Percentiles rank a stretch among this genome's conserved stretches.
phyloP scores from a whole-genome alignment of 1,140 invertebrate species.

The Nymphalis io region DNA sequence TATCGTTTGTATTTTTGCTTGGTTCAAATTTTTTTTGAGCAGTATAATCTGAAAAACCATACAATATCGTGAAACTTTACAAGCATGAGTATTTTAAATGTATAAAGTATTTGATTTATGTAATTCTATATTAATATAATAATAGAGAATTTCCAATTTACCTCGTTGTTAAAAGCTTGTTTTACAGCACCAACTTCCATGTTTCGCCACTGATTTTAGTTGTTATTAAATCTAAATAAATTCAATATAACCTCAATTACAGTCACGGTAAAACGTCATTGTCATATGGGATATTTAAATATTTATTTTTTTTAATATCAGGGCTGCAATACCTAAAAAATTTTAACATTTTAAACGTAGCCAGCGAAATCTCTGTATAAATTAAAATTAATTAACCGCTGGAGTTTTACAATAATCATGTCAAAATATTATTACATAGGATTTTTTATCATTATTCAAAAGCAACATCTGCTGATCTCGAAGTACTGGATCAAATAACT shows the following conservation, averaged over 20 bases:
- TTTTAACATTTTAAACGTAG: no score
- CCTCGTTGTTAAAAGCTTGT: slow-evolving; percentile 75
- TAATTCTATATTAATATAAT: background rate
- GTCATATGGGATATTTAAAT: background rate
- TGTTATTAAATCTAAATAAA: background rate
- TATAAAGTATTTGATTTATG: background rate
- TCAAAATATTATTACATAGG: no score
- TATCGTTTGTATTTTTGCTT: slow-evolving; percentile 69
- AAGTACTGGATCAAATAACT: no score
- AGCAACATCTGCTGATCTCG: no score
- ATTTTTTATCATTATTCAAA: no score
- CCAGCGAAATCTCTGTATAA: no score
- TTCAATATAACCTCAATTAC: slow-evolving; percentile 12
- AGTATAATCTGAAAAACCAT: slow-evolving; percentile 60
- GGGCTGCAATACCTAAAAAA: no score
- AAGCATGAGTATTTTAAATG: background rate
- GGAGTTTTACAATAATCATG: no score
- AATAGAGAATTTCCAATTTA: slow-evolving; percentile 35
- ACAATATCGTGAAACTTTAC: background rate
- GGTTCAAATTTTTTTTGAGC: slow-evolving; percentile 68
- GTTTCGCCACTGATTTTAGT: slow-evolving; percentile 21
- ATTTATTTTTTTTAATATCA: no score
- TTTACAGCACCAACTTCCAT: slow-evolving; percentile 76
- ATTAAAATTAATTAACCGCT: no score
- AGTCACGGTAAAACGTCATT: background rate